Evolutionary conservation across 2,888 invertebrate genomes (phyloP).

Genomic region (Mesoligia furuncula): DNA sequence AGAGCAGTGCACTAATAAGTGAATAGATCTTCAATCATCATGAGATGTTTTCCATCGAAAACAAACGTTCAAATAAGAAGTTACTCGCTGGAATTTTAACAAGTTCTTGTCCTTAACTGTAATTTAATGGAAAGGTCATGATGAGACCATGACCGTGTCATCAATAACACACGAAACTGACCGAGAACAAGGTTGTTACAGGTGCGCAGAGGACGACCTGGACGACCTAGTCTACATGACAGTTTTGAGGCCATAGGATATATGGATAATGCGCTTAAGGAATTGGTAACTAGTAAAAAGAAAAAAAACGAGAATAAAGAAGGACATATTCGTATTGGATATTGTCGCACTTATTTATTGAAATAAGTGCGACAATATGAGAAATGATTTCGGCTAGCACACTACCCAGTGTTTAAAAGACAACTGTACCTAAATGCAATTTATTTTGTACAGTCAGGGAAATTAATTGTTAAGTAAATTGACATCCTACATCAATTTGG

Average conservation of each 20-base stretch:
- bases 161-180: slow-evolving; percentile 7
- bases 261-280: background rate
- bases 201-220: no score
- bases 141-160: slow-evolving; percentile 15
- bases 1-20: background rate
- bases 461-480: background rate
- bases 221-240: background rate
- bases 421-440: background rate
- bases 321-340: no score
- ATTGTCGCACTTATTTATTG: no score
- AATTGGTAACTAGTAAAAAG: background rate
- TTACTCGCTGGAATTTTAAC: background rate
- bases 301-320: background rate
- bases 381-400: background rate
- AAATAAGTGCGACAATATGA: background rate
- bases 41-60: background rate
- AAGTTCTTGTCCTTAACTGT: background rate
- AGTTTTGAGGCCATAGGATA: background rate
- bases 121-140: slow-evolving; percentile 1
- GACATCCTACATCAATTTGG: background rate
- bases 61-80: background rate
- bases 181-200: background rate
- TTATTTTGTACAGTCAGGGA: background rate
- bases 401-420: background rate
- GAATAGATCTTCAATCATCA: background rate